phyloP scores from a whole-genome alignment of 2,797 vertebrate species.

The Anguilla marmorata region DNA sequence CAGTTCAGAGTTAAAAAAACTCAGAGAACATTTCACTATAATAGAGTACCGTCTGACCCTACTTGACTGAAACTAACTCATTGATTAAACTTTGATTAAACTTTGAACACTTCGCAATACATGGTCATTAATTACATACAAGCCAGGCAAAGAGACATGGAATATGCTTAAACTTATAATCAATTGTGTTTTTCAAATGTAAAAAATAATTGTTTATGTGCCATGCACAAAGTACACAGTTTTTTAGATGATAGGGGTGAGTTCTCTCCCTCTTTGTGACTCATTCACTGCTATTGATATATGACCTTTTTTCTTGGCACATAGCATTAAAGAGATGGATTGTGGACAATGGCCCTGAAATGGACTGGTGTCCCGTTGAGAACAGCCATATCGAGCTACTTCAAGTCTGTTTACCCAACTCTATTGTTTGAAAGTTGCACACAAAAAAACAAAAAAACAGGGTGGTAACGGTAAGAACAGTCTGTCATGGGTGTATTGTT shows the following conservation, averaged over 20 bases:
- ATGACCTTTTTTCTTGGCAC: neutral
- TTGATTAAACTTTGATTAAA: no score
- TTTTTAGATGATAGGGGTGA: neutral
- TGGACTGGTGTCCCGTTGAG: neutral
- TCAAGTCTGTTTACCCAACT: neutral
- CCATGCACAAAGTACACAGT: neutral
- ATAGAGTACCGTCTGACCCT: no score
- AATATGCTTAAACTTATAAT: neutral
- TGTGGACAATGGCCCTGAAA: neutral
- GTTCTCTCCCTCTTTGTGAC: neutral
- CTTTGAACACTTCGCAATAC: no score
- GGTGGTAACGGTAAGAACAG: slow-evolving; percentile 32
- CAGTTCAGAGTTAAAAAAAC: no score
- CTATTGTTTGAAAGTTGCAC: slow-evolving; percentile 11
- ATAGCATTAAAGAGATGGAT: slow-evolving; percentile 1
- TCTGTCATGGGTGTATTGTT: slow-evolving; percentile 12
- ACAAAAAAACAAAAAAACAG: neutral
- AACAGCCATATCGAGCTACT: neutral
- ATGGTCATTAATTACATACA: no score
- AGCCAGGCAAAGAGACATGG: neutral
- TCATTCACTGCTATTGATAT: neutral
- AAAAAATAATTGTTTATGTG: neutral
- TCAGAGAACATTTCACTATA: no score
- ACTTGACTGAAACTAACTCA: no score
- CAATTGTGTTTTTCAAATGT: neutral